Percentiles rank a stretch among this genome's conserved stretches.
Conservation (phyloP, 2,888 invertebrate genomes). For the Chalcis sispes region DNA sequence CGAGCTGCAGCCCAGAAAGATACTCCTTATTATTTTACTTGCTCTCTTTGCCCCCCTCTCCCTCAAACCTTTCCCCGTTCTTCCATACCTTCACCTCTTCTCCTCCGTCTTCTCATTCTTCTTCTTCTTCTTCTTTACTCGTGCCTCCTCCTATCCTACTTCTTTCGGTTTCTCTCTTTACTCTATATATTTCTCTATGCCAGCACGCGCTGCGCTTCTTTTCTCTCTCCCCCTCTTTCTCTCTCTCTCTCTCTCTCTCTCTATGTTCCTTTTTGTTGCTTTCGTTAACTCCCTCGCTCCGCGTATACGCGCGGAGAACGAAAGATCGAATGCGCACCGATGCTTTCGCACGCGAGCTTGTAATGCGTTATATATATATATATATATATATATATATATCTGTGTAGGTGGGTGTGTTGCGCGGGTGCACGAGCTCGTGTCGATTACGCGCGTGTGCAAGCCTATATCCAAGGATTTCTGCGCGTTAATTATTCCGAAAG, state of each 20-base stretch:
- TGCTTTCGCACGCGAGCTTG: neutral
- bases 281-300: no score
- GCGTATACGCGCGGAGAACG: neutral
- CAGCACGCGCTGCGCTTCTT: neutral
- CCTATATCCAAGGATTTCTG: no score
- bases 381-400: neutral
- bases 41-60: no score
- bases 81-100: neutral
- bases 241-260: constrained; percentile 30
- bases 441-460: no score
- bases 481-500: no score
- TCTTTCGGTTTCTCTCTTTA: neutral
- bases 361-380: neutral
- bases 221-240: constrained; percentile 15
- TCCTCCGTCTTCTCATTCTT: constrained; percentile 59
- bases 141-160: constrained; percentile 37
- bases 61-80: constrained; percentile 59
- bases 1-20: constrained; percentile 61
- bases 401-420: no score
- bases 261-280: no score
- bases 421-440: no score
- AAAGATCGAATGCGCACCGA: neutral
- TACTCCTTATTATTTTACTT: constrained; percentile 67
- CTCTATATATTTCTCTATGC: constrained; percentile 17
- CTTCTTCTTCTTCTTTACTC: constrained; percentile 66